Evolutionary conservation across 2,797 vertebrate genomes (phyloP), one percentile per base, ranked within the genome.

Genomic region (Myotis pilosus): DNA sequence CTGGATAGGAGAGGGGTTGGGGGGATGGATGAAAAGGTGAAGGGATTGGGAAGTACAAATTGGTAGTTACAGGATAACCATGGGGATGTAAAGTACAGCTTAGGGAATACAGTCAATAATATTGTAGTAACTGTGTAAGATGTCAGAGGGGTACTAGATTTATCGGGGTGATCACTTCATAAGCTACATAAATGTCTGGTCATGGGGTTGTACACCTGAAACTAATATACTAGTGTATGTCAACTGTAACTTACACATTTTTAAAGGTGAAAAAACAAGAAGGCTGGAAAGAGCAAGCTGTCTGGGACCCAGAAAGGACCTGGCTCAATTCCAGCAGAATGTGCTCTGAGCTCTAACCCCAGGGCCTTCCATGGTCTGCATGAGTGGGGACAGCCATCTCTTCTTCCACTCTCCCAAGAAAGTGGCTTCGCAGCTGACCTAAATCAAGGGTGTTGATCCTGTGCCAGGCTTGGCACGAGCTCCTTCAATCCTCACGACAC

Each of bases 361-460:
- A 83, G 15, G 22, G 25, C 8, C n/a, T 57, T 3, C 64, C 17
- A 0, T 0, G 16, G 9, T 19, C 86, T 44, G 25, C n/a, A 5
- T 68, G 23, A 51, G 19, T 51, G 9, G 66, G 25, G 38, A 15
- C 10, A 6, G 53, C 30, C 1, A 0, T 6, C 23, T 53, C 87
- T 85, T 19, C 69, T 62, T 22, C 53, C 33, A 1, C 53, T 15
- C 49, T 28, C 49, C 53, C 0, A 16, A 90, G 44, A 30, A n/a
- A 74, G 17, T 0, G 51, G 15, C n/a, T 22, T 33, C 15, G 2
- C 5, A 4, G 38, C 8, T n/a, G 36, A 16, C 17, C 3, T 8
- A 4, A 1, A 3, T 8, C 1, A 11, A 55, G 44, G 10, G 19
- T 0, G 2, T 13, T 2, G n/a, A 23, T 12, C 38, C 17, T 66